phyloP scores from a whole-genome alignment of 1,140 invertebrate genomes.

The Olivierus martensii region DNA sequence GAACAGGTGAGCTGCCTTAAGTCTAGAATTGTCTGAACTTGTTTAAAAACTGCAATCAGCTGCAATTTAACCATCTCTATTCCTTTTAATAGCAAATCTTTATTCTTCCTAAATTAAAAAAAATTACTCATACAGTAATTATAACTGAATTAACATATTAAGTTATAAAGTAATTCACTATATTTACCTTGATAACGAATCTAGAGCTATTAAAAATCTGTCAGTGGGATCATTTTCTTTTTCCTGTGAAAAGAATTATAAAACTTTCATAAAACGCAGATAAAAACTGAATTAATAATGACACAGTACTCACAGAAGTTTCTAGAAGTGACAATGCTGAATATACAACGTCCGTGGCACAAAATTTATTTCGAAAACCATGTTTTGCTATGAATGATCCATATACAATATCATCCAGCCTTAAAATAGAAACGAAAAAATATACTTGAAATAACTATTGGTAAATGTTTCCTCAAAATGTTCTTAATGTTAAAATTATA shows the following conservation, averaged over 20 bases:
- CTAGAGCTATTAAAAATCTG: slow-evolving; percentile 59
- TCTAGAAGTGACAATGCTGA: slow-evolving; percentile 66
- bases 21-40: slow-evolving; percentile 66
- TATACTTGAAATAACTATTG: too few species aligned
- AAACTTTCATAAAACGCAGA: too few species aligned
- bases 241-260: slow-evolving; percentile 16
- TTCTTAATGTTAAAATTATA: too few species aligned
- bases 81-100: slow-evolving; percentile 42
- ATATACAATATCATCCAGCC: slow-evolving; percentile 53
- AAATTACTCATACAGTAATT: too few species aligned
- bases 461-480: too few species aligned
- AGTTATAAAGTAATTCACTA: too few species aligned
- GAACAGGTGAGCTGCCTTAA: slow-evolving; percentile 65
- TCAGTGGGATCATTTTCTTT: slow-evolving; percentile 40
- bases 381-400: slow-evolving; percentile 63
- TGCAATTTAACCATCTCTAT: slow-evolving; percentile 59
- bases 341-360: slow-evolving; percentile 70
- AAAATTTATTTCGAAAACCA: slow-evolving; percentile 63
- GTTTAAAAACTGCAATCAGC: slow-evolving; percentile 54
- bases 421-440: too few species aligned
- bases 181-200: slow-evolving; percentile 37
- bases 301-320: slow-evolving; percentile 26
- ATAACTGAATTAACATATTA: too few species aligned
- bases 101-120: too few species aligned
- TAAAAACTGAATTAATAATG: too few species aligned